Evolutionary conservation across 2,888 invertebrate species (phyloP).

Genomic region (Hipparchia semele): DNA sequence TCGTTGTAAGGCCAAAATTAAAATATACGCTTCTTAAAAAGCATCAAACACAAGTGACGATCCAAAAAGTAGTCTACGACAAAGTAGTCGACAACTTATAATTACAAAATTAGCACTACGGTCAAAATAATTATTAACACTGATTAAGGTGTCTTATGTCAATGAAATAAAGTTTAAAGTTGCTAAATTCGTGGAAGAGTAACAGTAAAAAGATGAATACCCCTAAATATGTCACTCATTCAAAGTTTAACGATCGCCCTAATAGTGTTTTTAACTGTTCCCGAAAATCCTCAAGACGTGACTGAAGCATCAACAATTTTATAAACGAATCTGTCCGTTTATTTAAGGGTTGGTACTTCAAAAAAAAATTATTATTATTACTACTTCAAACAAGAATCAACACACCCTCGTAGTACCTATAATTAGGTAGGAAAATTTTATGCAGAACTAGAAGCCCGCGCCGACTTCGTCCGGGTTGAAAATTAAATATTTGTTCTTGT

Average conservation of each 20-base stretch:
- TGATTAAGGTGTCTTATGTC: background rate
- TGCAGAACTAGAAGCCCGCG: too few relatives aligned
- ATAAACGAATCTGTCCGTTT: constrained; percentile 66
- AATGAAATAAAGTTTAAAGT: constrained; percentile 7
- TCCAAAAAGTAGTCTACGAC: constrained; percentile 70
- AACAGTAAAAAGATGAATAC: constrained; percentile 44
- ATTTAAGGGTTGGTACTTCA: constrained; percentile 5
- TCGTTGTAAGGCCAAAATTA: constrained; percentile 65
- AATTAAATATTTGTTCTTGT: too few relatives aligned
- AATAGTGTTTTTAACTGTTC: constrained; percentile 80
- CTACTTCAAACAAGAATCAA: too few relatives aligned
- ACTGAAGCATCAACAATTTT: constrained; percentile 78
- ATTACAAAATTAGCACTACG: constrained; percentile 48
- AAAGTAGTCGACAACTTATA: constrained; percentile 70
- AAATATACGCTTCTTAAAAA: constrained; percentile 69
- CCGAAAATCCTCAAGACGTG: constrained; percentile 79
- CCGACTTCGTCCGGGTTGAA: too few relatives aligned
- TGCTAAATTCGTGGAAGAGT: background rate
- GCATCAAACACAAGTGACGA: constrained; percentile 73
- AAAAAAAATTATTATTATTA: too few relatives aligned
- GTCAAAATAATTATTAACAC: constrained; percentile 13
- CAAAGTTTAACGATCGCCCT: constrained; percentile 50
- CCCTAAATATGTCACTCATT: constrained; percentile 73
- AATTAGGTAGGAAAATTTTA: too few relatives aligned
- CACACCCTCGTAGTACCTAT: too few relatives aligned